phyloP scores from a whole-genome alignment of 2,113 vertebrate genomes.

The Heptranchias perlo region DNA sequence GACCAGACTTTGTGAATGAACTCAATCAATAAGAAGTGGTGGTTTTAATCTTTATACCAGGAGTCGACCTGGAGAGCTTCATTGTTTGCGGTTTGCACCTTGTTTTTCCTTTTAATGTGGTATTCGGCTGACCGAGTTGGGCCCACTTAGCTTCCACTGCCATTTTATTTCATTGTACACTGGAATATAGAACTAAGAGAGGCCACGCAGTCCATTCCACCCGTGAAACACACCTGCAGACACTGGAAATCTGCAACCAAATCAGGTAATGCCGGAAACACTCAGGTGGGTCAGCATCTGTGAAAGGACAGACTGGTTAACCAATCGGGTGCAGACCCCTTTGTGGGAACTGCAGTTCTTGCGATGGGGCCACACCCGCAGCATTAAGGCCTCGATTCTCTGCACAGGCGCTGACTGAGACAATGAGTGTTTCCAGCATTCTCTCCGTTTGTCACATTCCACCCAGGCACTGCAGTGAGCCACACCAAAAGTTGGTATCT shows the following conservation, averaged over 20 bases:
- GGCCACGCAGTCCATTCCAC: not conserved
- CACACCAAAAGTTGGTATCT: not conserved
- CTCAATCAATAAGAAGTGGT: not conserved
- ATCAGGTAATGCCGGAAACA: not conserved
- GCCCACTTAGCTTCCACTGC: not conserved
- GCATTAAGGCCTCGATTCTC: not conserved
- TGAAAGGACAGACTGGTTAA: not conserved
- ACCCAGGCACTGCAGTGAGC: not conserved
- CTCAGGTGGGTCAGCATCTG: not conserved
- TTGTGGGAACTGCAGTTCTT: too few relatives aligned
- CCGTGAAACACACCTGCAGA: not conserved
- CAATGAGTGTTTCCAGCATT: not conserved
- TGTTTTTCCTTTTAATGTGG: not conserved
- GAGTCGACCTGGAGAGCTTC: not conserved
- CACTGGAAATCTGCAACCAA: not conserved
- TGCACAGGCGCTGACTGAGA: not conserved
- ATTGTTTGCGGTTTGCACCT: not conserved
- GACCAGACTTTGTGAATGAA: constrained; percentile 20
- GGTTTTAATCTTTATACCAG: constrained; percentile 3
- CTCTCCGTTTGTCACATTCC: not conserved
- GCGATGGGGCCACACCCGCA: not conserved
- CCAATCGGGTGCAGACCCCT: not conserved
- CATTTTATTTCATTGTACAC: not conserved
- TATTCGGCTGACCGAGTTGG: not conserved
- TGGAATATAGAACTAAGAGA: not conserved